Evolutionary conservation across 1,140 invertebrate species (phyloP), one percentile per base, ranked within the genome.

Genomic region (Pantala flavescens): DNA sequence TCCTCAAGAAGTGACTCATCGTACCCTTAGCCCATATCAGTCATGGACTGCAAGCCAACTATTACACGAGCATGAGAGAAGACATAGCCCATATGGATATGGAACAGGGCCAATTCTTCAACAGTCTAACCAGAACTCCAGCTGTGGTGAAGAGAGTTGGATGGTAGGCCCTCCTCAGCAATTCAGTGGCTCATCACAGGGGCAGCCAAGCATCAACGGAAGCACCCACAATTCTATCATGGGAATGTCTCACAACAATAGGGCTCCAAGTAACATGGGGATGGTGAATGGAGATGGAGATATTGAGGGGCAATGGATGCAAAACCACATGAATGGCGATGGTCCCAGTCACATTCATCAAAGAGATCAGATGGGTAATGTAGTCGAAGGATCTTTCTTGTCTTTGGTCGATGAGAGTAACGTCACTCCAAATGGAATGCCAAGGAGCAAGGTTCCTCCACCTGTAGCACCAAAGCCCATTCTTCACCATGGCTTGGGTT

Each of bases 41-140:
- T 85, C 84, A 0, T 88, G 87, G 87, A 85, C 85, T 28, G 87
- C 87, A 7, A 86, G 84, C 12, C 86, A 88, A 79, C 79, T 88
- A 11, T 79, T 88, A 3, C 84, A 86, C 77, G 87, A 88, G 78
- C 87, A 88, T 76, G 87, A 88, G 78, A 81, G 85, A 28, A 80
- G 86, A 43, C 83, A 84, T 55, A 86, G 84, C 77, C 85, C 86
- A 0, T 84, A 79, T 71, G 74, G 74, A 11, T 49, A 23, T 49
- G 42, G n/a, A 11, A 14, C 23, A 71, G 71, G 71, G 28, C 42
- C 49, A 19, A 63, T 63, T 3, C 3, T 19, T 1, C 77, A 78
- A 16, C 49, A 63, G 12, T 63, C 49, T 3, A 63, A 19, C n/a
- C 49, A 63, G 12, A 63, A 63, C 12, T 63, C 49, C 49, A 19